phyloP scores from a whole-genome alignment of 1,140 invertebrate species.

The Gonioctena quinquepunctata region DNA sequence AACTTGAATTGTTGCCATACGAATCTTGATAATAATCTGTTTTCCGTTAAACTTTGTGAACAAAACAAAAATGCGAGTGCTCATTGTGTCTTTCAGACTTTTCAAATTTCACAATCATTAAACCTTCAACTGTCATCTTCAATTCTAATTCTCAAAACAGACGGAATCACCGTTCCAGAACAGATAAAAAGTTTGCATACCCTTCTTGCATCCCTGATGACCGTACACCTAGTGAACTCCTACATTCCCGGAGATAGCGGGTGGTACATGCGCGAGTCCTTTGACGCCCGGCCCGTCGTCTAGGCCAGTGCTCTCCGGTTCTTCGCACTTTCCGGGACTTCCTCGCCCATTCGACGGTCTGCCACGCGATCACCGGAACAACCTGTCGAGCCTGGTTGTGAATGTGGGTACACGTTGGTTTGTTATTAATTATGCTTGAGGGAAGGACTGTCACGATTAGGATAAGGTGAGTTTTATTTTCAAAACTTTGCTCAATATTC shows the following conservation, averaged over 20 bases:
- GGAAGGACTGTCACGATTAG: background rate
- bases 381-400: conserved; percentile 6
- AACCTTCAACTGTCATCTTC: no score
- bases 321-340: conserved; percentile 15
- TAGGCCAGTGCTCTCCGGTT: conserved; percentile 35
- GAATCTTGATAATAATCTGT: no score
- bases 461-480: background rate
- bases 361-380: conserved; percentile 16
- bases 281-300: conserved; percentile 26
- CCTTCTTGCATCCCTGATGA: background rate
- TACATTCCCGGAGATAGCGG: conserved; percentile 12
- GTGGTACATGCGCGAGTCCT: conserved; percentile 29
- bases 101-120: no score
- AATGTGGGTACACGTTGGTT: background rate
- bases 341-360: background rate
- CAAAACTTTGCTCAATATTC: no score
- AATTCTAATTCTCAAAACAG: no score
- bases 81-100: no score
- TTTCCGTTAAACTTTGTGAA: no score
- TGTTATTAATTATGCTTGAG: background rate
- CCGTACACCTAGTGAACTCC: conserved; percentile 4
- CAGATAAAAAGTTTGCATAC: no score
- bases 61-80: no score
- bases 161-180: no score
- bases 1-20: no score